Base-by-base conservation (phyloP, 2,797 vertebrate genomes). In the Ataeniobius toweri region DNA sequence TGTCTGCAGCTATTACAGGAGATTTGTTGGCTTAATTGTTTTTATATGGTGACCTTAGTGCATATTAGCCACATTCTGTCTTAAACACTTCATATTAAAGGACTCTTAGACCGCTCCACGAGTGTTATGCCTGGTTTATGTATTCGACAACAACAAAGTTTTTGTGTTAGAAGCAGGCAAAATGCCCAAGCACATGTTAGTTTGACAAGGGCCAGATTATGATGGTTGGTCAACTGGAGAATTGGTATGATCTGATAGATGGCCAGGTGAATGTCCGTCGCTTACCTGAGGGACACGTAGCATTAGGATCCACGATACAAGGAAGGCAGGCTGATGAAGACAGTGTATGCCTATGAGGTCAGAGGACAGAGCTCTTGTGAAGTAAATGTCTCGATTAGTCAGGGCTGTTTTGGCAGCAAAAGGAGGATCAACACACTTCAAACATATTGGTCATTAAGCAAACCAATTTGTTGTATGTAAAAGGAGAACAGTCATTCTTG, bases 1-100 rank as follows among this genome's bases (percentile, higher is more conserved):
- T 53, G 65, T 75, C 85, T 70, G 10, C 69, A 26, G 67, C 24
- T 48, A 48, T 69, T 69, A 26, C 13, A 48, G 41, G 44, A 69
- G 6, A 69, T 69, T 69, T 46, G 24, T 22, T 69, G 67, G 67
- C 6, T 69, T 69, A 16, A 26, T 48, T 26, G 24, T 48, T 69
- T 48, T 48, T 16, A 48, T 2, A 16, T 69, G 67, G 41, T 26
- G n/a, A 46, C 67, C 44, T 46, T 48, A 69, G 13, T 46, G 24
- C 36, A 9, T 9, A 44, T 44, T 44, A 44, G 41, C 65, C 24
- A 2, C 41, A 46, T 26, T 48, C 44, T 69, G 67, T 67, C 20
- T 67, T 36, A 39, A 67, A 67, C 36, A 24, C 63, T 67, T 67
- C 63, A 67, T 12, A 13, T 22, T 67, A 39, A 41, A 41, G 31